Base-by-base conservation (phyloP, 2,888 invertebrate species). In the Ornithoptera priamus region DNA sequence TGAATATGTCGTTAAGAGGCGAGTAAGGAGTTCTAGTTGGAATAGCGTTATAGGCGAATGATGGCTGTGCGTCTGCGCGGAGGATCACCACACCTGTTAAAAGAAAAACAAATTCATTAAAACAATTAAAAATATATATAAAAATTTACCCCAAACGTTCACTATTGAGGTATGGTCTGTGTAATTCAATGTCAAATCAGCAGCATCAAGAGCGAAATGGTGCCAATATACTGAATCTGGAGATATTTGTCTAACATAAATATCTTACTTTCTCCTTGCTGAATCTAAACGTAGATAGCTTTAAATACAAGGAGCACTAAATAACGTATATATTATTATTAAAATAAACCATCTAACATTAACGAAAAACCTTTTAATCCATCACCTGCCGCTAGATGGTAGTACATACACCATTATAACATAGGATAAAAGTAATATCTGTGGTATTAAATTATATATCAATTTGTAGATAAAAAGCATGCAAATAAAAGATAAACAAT, bases 1-100 rank as follows among this genome's bases (percentile, higher is more conserved):
- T 84, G 76, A 92, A 93, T 2, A 93, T 91, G 73, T 93, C 92
- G 78, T 93, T 92, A 71, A 92, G 85, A 0, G 92, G 90, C n/a
- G 90, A 68, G 80, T 93, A 93, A 7, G 93, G 89, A 67, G 93
- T 90, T 75, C 92, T 79, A 66, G 92, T 88, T 0, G 93, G 86
- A 72, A 92, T 91, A 56, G 89, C 84, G 77, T 93, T 92, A 83
- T 85, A 93, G 0, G 86, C 85, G 75, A 83, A 92, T 1, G 90
- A 79, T 0, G 94, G 93, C 82, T 96, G 96, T 30, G 96, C 95
- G 84, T 97, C 96, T 17, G 96, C 97, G 79, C 96, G 94, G 66
- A 97, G 92, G 81, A 97, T 97, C 65, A 97, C 97, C 74, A 97
- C 97, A 84, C 95, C 95, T 95, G 86, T 73, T 71, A 69, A 65